Percentiles rank a stretch among this genome's conserved stretches.
phyloP scores from a whole-genome alignment of 2,113 vertebrate genomes.

The Miniopterus natalensis region DNA sequence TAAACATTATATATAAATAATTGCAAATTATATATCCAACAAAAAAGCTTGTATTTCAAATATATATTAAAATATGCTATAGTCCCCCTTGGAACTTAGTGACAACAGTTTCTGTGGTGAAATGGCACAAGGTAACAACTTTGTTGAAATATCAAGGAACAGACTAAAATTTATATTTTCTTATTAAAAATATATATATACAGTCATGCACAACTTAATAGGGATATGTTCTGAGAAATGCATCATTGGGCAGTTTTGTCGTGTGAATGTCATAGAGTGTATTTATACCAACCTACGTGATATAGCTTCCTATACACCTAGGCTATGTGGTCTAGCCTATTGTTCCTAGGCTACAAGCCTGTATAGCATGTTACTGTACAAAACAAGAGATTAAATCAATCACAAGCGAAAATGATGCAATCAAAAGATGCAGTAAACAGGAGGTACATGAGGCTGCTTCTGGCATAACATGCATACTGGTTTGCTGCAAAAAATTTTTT shows the following conservation, averaged over 20 bases:
- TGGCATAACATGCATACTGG: neutral
- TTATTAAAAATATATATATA: neutral
- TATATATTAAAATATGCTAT: neutral
- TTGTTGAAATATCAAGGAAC: slow-evolving; percentile 74
- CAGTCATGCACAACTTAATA: neutral
- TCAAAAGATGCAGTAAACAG: neutral
- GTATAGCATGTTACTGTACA: too few species aligned
- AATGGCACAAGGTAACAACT: slow-evolving; percentile 78
- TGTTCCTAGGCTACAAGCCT: neutral
- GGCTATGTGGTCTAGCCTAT: neutral
- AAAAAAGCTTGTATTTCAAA: slow-evolving; percentile 33
- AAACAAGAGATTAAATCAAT: neutral
- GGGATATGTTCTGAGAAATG: too few species aligned
- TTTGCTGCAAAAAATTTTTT: neutral
- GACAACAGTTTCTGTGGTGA: slow-evolving; percentile 71
- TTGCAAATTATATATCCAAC: neutral
- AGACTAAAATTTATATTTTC: slow-evolving; percentile 79
- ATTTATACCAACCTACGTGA: neutral
- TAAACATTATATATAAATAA: neutral
- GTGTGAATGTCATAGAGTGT: too few species aligned
- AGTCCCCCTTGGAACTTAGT: slow-evolving; percentile 41
- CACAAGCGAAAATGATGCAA: neutral
- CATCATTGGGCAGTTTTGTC: neutral
- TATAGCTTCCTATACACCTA: neutral
- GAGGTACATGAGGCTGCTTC: neutral